phyloP scores from a whole-genome alignment of 1,140 invertebrate species.

The Oryzaephilus surinamensis region DNA sequence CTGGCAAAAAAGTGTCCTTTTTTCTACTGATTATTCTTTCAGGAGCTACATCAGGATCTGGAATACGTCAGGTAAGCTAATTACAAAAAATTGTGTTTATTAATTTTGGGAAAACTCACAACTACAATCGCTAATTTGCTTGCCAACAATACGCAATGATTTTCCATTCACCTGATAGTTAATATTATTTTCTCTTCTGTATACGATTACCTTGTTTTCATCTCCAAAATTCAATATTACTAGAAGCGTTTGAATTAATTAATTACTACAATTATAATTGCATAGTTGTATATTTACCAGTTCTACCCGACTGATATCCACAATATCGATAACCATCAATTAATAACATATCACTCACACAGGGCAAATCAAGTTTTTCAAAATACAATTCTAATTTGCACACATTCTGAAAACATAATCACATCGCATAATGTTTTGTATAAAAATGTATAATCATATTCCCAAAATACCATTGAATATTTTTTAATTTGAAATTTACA shows the following conservation, averaged over 20 bases:
- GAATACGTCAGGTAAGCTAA: not conserved
- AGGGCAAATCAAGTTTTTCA: conserved; percentile 16
- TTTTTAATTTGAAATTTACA: not conserved
- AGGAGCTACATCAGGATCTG: conserved; percentile 1
- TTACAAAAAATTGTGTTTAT: not conserved
- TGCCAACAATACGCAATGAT: conserved; percentile 5
- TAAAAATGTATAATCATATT: too few species aligned
- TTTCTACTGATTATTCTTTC: conserved; percentile 4
- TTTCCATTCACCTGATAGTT: not conserved
- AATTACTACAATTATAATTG: not conserved
- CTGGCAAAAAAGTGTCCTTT: not conserved
- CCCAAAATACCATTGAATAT: not conserved
- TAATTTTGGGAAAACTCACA: not conserved
- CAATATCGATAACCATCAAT: conserved; percentile 15
- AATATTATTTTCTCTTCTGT: too few species aligned
- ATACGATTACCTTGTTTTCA: conserved; percentile 1
- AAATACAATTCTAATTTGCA: conserved; percentile 16
- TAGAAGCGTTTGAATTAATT: not conserved
- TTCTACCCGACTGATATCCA: conserved; percentile 13
- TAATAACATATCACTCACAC: conserved; percentile 11
- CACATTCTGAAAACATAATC: conserved; percentile 9
- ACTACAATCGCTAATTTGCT: conserved; percentile 12
- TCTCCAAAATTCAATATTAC: not conserved
- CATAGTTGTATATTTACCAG: conserved; percentile 6
- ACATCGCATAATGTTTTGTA: too few species aligned